These are phyloP conservation scores for Chelmon rostratus DNA, from an alignment of 2,797 vertebrate genomes.

Conservation along the genomic window DNA sequence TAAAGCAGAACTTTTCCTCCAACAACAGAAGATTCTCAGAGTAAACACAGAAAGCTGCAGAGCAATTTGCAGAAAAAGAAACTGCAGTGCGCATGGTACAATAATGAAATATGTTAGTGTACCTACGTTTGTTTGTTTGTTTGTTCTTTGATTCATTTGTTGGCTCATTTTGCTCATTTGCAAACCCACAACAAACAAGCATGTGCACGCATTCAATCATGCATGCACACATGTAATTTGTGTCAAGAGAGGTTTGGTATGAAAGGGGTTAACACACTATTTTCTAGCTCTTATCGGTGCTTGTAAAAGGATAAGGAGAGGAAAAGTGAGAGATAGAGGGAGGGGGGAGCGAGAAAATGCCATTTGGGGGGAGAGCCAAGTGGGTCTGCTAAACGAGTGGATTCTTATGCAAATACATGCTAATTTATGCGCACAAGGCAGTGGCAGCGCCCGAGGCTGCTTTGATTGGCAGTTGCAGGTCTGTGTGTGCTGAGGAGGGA, in stretches of 20 bases:
- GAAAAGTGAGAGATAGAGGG: conserved; percentile 76
- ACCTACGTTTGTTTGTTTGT: conserved; percentile 59
- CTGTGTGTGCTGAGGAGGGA: conserved; percentile 83
- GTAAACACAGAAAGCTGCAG: conserved; percentile 8
- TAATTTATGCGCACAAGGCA: conserved; percentile 88
- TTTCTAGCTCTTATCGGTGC: conserved; percentile 81
- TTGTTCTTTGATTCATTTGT: conserved; percentile 67
- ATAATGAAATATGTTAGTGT: conserved; percentile 16
- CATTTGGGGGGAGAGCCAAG: conserved; percentile 86
- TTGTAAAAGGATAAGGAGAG: conserved; percentile 83
- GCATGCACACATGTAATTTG: conserved; percentile 70
- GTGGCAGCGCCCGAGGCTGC: conserved; percentile 85
- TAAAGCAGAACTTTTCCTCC: conserved; percentile 9
- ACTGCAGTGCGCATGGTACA: conserved; percentile 4
- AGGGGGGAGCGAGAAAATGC: conserved; percentile 80
- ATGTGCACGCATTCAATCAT: conserved; percentile 62
- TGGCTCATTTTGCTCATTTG: conserved; percentile 70
- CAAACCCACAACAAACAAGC: conserved; percentile 71
- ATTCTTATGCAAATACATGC: conserved; percentile 90
- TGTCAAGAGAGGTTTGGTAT: conserved; percentile 72
- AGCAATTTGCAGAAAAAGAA: conserved; percentile 16
- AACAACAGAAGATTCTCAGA: not conserved
- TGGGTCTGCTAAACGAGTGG: conserved; percentile 85
- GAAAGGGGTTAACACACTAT: conserved; percentile 82
- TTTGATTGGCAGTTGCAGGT: conserved; percentile 90